Evolutionary conservation across 2,797 vertebrate species (phyloP), one percentile per base, ranked within the genome.

Genomic region (Zenarchopterus dispar): DNA sequence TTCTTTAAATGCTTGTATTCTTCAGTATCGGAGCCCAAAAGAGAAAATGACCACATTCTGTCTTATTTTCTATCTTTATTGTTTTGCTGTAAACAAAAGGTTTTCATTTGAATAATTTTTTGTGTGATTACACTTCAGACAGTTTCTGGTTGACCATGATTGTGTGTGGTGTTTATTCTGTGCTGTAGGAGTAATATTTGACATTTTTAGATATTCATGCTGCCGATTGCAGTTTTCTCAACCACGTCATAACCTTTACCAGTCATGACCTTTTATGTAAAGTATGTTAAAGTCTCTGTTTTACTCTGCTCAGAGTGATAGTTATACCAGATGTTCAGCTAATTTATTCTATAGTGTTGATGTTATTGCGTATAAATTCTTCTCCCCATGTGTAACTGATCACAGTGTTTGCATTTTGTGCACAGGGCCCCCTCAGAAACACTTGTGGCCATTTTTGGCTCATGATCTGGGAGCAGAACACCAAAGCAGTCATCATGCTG

Each of bases 401-500:
- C 23, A 57, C 50, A 39, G 18, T 68, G 28, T 70, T 39, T 70
- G 42, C 64, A 23, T 63, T 44, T 62, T 49, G 8, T 80, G 50
- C 72, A 50, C 94, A 99, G 98, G 98, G 97, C 43, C 98, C 98
- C 73, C 89, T 99, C 86, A 96, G 93, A 86, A 97, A 95, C 81
- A 99, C 98, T 1, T 99, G 97, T 70, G 96, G 97, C 66, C 98
- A 99, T 88, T 99, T 99, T 19, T 99, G 98, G 98, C 94, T 99
- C 86, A 99, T 99, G 98, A 95, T 99, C 82, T 99, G 97, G 97
- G 96, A 99, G 82, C 97, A 99, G 92, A 97, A 95, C 78, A 97
- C 96, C 84, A 95, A 95, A 81, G 97, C 96, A 0, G 94, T 99
- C 53, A 95, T 99, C 86, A 99, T 99, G 98, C 94, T 99, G 62